Conservation (phyloP, 1,140 invertebrate species). For the Lucilia sericata region DNA sequence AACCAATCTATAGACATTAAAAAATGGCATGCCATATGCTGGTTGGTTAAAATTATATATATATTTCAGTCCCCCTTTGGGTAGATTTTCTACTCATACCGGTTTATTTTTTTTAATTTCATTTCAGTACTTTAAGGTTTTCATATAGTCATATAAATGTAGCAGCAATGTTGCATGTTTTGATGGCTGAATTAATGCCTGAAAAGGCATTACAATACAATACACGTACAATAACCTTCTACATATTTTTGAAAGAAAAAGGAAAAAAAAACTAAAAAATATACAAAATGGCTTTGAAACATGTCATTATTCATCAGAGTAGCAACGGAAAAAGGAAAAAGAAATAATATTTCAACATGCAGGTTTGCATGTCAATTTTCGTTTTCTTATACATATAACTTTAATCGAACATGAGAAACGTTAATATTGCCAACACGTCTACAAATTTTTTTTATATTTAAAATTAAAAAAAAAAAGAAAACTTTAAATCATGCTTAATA, state of each 20-base stretch:
- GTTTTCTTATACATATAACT: neutral
- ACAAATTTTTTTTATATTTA: neutral
- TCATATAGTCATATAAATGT: slow-evolving; percentile 4
- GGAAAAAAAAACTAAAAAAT: too few species aligned
- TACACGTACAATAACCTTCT: slow-evolving; percentile 18
- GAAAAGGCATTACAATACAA: slow-evolving; percentile 3
- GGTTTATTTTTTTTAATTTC: neutral
- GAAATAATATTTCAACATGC: neutral
- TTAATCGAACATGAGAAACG: neutral
- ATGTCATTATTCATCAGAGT: neutral
- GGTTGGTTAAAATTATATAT: neutral
- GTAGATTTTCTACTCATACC: neutral
- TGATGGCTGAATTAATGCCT: slow-evolving; percentile 17
- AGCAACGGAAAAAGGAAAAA: neutral
- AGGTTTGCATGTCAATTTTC: slow-evolving; percentile 8
- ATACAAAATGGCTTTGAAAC: slow-evolving; percentile 4
- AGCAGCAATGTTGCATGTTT: neutral
- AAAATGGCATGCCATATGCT: neutral
- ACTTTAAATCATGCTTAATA: neutral
- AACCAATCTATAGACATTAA: slow-evolving; percentile 21
- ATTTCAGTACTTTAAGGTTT: neutral
- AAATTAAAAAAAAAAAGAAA: neutral
- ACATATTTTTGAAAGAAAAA: neutral
- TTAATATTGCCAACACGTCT: neutral
- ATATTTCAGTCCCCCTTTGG: neutral